Conservation (phyloP, 2,888 invertebrate genomes). For the Andrena hattorfiana region DNA sequence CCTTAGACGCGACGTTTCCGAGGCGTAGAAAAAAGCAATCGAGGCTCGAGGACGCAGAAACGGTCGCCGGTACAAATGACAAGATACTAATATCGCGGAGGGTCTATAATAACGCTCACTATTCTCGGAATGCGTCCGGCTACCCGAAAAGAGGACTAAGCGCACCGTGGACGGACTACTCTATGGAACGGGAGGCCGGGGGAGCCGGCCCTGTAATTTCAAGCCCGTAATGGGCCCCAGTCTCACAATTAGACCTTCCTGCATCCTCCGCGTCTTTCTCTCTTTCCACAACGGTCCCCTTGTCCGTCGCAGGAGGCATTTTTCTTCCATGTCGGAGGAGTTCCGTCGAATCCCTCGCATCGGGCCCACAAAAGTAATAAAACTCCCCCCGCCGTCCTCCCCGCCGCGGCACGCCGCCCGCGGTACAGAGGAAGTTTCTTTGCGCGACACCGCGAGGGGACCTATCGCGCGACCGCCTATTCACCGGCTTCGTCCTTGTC, state of each 20-base stretch:
- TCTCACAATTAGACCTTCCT: slow-evolving; percentile 83
- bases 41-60: not conserved
- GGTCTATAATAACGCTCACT: slow-evolving; percentile 69
- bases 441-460: slow-evolving; percentile 2
- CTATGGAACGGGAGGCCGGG: slow-evolving; percentile 70
- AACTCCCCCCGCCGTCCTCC: not conserved
- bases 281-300: slow-evolving; percentile 66
- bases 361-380: slow-evolving; percentile 3
- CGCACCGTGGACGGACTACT: slow-evolving; percentile 59
- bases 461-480: not conserved
- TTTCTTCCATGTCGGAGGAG: slow-evolving; percentile 51
- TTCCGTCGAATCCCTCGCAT: slow-evolving; percentile 31
- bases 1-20: not conserved
- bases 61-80: slow-evolving; percentile 66
- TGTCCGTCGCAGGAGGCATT: slow-evolving; percentile 64
- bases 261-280: slow-evolving; percentile 73
- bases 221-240: slow-evolving; percentile 79
- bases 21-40: slow-evolving; percentile 3
- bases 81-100: slow-evolving; percentile 56
- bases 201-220: slow-evolving; percentile 82
- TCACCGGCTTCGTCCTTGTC: slow-evolving; percentile 59
- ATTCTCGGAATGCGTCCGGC: slow-evolving; percentile 74
- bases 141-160: slow-evolving; percentile 64
- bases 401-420: not conserved
- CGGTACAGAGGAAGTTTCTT: not conserved